Evolutionary conservation across 2,113 vertebrate species (phyloP).

Genomic region (Engystomops pustulosus): DNA sequence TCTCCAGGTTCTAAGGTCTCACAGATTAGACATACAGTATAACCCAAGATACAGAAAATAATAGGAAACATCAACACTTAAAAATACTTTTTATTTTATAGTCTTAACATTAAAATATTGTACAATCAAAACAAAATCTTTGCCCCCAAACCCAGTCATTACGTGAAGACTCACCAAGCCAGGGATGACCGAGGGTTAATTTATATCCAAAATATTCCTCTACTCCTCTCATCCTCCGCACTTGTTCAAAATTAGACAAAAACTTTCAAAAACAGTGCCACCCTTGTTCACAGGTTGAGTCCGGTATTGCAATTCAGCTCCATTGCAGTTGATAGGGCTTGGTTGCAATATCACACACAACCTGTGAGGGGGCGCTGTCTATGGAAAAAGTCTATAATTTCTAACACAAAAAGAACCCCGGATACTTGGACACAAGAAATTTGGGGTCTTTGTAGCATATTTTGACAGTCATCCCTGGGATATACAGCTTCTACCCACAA

Average conservation of each 20-base stretch:
- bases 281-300: not conserved
- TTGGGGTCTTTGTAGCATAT: not conserved
- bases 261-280: not conserved
- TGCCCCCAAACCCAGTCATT: not conserved
- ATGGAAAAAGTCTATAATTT: too few relatives aligned
- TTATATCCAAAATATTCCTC: not conserved
- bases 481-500: not conserved
- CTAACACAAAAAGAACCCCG: too few relatives aligned
- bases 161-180: slow-evolving; percentile 5
- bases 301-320: not conserved
- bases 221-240: not conserved
- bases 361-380: not conserved
- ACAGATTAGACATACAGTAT: too few relatives aligned
- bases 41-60: not conserved
- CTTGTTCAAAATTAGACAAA: not conserved
- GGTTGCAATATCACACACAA: not conserved
- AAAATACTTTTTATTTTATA: slow-evolving; percentile 60
- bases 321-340: not conserved
- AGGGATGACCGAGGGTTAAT: not conserved
- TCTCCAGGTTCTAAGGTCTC: not conserved
- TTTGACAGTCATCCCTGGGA: not conserved
- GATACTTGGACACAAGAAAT: not conserved
- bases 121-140: slow-evolving; percentile 49
- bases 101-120: slow-evolving; percentile 54
- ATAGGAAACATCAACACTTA: slow-evolving; percentile 44